Evolutionary conservation across 2,797 vertebrate genomes (phyloP), one percentile per base, ranked within the genome.

Genomic region (Oreochromis grahami): DNA sequence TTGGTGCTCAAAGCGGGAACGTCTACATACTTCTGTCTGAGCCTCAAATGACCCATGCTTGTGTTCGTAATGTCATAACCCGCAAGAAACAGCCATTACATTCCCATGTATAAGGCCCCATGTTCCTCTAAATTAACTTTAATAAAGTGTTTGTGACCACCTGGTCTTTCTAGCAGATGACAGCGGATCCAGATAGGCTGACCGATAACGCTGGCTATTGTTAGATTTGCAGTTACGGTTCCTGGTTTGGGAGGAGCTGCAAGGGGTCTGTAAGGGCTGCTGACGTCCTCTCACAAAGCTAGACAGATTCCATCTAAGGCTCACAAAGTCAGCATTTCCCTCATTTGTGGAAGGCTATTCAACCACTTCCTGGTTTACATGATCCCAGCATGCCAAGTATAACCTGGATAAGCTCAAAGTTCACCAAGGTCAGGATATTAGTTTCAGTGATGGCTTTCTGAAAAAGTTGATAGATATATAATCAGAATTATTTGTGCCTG

Each of bases 351-450:
- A 70, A 86, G 63, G 85, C 89, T 83, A 93, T 95, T 94, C 86
- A 93, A 88, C 63, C 89, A 93, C 91, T 94, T 95, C 94, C 94
- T 93, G 90, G 87, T 95, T 93, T 88, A 89, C 85, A 87, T 85
- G 89, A 93, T 86, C 79, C 48, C 90, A 92, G 87, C 86, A 84
- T 52, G 91, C 83, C 78, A 43, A 76, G 86, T 84, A 87, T 77
- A 91, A 89, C 87, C 78, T 78, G 74, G 63, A 91, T 29, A 74
- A 83, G 82, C 82, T 78, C 45, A 17, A 77, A 84, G 92, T 91
- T 90, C 82, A 84, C 56, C 50, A 63, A 84, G 87, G 89, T 89
- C 89, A 84, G 82, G 32, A 26, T 41, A 87, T 70, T 81, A 11
- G 78, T 83, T 53, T 53, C 48, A 85, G 11, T 77, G 79, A 87